Base-by-base conservation (phyloP, 2,113 vertebrate species). In the Tamias sibiricus region DNA sequence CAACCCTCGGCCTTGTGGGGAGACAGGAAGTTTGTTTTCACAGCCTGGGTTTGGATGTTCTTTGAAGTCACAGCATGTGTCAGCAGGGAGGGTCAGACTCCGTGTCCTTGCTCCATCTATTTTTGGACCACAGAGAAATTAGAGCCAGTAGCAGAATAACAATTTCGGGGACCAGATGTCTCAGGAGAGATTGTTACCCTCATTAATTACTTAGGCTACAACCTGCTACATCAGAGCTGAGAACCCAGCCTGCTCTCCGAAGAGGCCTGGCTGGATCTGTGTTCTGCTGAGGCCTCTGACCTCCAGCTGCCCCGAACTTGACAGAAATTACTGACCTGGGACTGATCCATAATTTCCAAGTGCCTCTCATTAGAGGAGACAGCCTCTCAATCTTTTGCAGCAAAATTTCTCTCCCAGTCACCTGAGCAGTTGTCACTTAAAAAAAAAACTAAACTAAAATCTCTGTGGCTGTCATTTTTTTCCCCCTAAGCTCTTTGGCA, bases 251-350 rank as follows among this genome's bases (percentile, higher is more conserved):
- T 68, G 79, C 24, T 52, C 52, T 8, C 93, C 95, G 17, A 3
- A 44, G 57, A 49, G n/a, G 94, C 74, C 98, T 90, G 66, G 69
- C 94, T 14, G 71, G 72, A n/a, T 19, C 40, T 86, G 95, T 98
- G 93, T 97, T 95, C 97, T 24, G 20, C 26, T 0, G 42, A 93
- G 97, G 98, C 98, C 98, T 98, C 95, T 98, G 98, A 98, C 98
- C 98, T 91, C 32, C 81, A 94, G 95, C 97, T 96, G 97, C 90
- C 97, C 97, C 64, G 95, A 85, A 96, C 97, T 95, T 97, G 97
- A 75, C 98, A 97, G 97, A 97, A 98, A 98, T 98, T 96, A 96
- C 98, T 87, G 87, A 80, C 97, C 92, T 97, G 98, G 97, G 98
- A 98, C 96, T 98, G 97, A 97, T 97, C 97, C 94, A 92, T 97